Base-by-base conservation (phyloP, 2,888 invertebrate genomes). In the Pantelozetes paolii region DNA sequence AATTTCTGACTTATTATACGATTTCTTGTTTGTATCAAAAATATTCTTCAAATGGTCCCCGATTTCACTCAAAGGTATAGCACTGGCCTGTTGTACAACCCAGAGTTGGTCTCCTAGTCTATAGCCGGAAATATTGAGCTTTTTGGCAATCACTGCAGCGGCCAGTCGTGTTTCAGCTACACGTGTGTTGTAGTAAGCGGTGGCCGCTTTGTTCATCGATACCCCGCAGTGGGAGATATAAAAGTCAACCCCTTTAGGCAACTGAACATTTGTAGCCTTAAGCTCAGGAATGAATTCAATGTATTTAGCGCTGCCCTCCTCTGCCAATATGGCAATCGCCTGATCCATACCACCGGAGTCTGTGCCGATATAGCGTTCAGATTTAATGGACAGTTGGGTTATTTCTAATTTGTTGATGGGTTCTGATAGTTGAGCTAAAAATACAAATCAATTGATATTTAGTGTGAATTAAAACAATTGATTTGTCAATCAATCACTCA, bases 311-410 rank as follows among this genome's bases (percentile, higher is more conserved):
- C 88, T 88, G 77, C 91, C 89, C 88, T 80, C 77, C 71, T 84
- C 88, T 2, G 92, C 98, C 57, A 97, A 86, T 82, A 96, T 92
- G 71, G 94, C 94, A 80, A 97, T 96, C 0, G 99, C 97, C 84
- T 99, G 99, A 83, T 99, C 99, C 99, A 99, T 99, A 76, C 99
- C 99, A 54, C 99, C 99, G 30, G 99, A 98, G 83, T 94, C 90
- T 0, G 98, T 97, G 28, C 99, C 99, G 78, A 99, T 95, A 80
- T 92, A 92, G 77, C 90, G 87, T 84, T 99, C 99, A 81, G 93
- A 90, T 77, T 85, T 86, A 0, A 97, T 95, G 81, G 97, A 93
- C 77, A 96, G 83, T 67, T 89, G 88, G 20, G 98, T 96, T 78
- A 98, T 84, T 76, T 88, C 86, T 48, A 74, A 36, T 73, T 77